A percentile compares a stretch with the other conserved stretches of the same genome.
Evolutionary conservation across 2,888 invertebrate species (phyloP).

Genomic region (Metallyticus violacea): DNA sequence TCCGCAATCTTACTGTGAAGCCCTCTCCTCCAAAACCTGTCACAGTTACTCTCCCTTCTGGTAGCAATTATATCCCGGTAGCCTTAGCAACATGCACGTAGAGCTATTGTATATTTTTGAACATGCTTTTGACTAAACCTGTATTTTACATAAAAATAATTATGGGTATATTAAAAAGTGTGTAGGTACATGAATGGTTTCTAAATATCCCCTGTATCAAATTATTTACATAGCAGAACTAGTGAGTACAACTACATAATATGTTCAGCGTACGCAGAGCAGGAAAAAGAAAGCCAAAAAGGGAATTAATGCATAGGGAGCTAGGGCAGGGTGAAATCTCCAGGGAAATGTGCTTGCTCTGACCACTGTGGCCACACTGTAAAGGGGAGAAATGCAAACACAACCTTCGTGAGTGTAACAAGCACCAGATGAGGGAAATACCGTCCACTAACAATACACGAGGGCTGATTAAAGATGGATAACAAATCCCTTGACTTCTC

Average conservation of each 20-base stretch:
- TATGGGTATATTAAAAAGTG: no score
- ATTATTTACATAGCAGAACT: not conserved
- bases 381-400: not conserved
- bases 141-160: no score
- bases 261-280: not conserved
- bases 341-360: not conserved
- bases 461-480: not conserved
- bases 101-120: no score
- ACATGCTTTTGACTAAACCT: no score
- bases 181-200: not conserved
- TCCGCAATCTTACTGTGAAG: no score
- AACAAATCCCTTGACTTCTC: not conserved
- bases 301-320: not conserved
- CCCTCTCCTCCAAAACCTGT: no score
- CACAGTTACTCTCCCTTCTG: no score
- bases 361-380: not conserved
- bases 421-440: not conserved
- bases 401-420: not conserved
- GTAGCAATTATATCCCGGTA: no score
- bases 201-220: not conserved
- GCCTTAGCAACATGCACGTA: no score
- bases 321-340: not conserved
- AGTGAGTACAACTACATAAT: not conserved
- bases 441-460: not conserved
- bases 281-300: not conserved